Conservation (phyloP, 2,888 invertebrate genomes). For the Meandrusa payeni region DNA sequence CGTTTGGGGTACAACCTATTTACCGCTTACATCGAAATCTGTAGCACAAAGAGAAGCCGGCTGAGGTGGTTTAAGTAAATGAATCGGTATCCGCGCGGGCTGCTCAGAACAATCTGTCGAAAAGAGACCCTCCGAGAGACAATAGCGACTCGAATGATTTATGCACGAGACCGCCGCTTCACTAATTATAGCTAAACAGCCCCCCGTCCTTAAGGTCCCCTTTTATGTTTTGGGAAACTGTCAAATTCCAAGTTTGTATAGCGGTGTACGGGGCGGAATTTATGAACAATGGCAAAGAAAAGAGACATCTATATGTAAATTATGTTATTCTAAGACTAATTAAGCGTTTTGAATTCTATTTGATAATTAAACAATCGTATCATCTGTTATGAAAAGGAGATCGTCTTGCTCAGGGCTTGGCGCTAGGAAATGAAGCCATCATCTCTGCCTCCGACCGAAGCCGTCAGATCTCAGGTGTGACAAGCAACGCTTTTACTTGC, state of each 20-base stretch:
- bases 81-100: conserved; percentile 1
- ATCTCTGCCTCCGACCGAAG: no score
- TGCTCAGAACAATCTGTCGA: conserved; percentile 24
- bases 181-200: conserved; percentile 36
- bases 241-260: conserved; percentile 28
- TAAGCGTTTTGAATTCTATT: no score
- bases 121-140: conserved; percentile 23
- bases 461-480: no score
- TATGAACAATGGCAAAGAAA: conserved; percentile 14
- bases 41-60: neutral
- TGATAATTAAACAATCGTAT: no score
- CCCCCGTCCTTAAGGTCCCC: conserved; percentile 29
- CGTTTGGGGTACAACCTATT: no score
- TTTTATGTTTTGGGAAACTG: conserved; percentile 29
- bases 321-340: neutral
- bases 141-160: conserved; percentile 30
- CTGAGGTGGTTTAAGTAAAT: conserved; percentile 14
- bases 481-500: no score
- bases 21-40: no score
- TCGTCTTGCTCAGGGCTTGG: no score
- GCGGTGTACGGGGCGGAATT: conserved; percentile 20
- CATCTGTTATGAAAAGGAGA: no score
- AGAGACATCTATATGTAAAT: conserved; percentile 13
- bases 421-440: no score
- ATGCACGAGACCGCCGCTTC: conserved; percentile 27